Base-by-base conservation (phyloP, 2,113 vertebrate genomes). In the Pomatorhinus ruficollis region DNA sequence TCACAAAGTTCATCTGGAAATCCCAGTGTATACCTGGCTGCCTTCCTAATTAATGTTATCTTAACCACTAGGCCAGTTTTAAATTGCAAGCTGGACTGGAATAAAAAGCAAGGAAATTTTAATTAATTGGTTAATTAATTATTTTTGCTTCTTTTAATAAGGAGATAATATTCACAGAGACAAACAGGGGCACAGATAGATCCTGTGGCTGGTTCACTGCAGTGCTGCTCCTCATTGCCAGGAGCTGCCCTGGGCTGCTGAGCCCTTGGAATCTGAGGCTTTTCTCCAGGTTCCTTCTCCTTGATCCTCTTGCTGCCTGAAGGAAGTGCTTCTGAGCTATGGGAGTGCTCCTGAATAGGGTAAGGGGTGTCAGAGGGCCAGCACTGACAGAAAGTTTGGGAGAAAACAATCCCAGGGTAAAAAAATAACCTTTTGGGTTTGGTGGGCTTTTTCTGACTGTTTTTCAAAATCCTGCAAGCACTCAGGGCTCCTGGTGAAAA, bases 121-220 rank as follows among this genome's bases (percentile, higher is more conserved):
- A 96, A 97, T 96, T 96, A 96, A 87, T 93, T 88, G 74, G 57
- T 76, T 91, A 85, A 94, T 84, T 88, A 90, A 93, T 80, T 49
- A 53, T 94, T 91, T 89, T 78, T 75, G 66, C 47, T 19, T 47
- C 61, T 90, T 93, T 60, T 76, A 91, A 78, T 96, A 90, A 84
- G 79, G 25, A 87, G 91, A 93, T 83, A 93, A 95, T 83, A 89
- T 64, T 93, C 70, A 59, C 54, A 47, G 85, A 83, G 60, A 72
- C 35, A 74, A 95, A 75, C 42, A 93, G 86, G 40, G 66, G 42
- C 56, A 53, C 47, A 50, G 57, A 39, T 4, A 37, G 31, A n/a
- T 50, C 9, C 79, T 69, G 71, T 3, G 6, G 75, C 45, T 5
- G 5, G 35, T 35, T 91, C 74, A 37, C 5, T 5, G 12, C 14